Evolutionary conservation across 2,797 vertebrate species (phyloP).

Genomic region (Paguma larvata): DNA sequence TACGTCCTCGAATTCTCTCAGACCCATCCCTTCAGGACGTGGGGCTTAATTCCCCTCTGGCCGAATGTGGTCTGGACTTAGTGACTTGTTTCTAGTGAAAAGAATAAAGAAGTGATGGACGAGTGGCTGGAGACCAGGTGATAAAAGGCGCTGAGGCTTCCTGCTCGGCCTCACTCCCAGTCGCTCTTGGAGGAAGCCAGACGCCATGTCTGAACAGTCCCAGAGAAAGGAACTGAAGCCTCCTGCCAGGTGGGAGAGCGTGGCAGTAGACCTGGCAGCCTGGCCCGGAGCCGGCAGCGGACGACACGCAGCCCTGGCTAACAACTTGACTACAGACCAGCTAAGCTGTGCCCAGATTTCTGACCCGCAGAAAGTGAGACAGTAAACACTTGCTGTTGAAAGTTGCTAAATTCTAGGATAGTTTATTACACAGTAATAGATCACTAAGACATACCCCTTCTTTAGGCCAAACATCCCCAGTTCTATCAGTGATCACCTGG

Average conservation of each 20-base stretch:
- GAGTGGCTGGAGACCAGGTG: constrained; percentile 11
- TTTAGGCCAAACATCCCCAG: not conserved
- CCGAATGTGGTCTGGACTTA: constrained; percentile 59
- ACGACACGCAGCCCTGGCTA: not conserved
- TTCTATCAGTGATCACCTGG: not conserved
- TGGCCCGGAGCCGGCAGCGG: not conserved
- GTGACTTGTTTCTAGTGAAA: constrained; percentile 40
- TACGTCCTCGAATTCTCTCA: constrained; percentile 50
- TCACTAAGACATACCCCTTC: not conserved
- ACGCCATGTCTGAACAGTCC: not conserved
- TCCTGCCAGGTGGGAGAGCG: not conserved
- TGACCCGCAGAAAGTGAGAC: not conserved
- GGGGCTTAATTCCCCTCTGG: constrained; percentile 4
- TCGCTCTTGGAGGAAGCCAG: not conserved
- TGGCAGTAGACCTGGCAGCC: not conserved
- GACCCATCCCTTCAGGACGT: constrained; percentile 25
- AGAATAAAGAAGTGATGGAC: not conserved
- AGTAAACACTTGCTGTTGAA: not conserved
- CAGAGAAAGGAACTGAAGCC: not conserved
- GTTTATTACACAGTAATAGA: not conserved
- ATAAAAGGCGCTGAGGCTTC: not conserved
- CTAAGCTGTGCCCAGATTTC: not conserved
- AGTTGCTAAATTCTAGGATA: not conserved
- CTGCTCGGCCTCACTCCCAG: not conserved
- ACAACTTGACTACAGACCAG: not conserved